Percentiles rank a stretch among this genome's conserved stretches.
These are phyloP conservation scores for Sebastes nivosus DNA, from an alignment of 2,797 vertebrate genomes.

Conservation along the genomic window DNA sequence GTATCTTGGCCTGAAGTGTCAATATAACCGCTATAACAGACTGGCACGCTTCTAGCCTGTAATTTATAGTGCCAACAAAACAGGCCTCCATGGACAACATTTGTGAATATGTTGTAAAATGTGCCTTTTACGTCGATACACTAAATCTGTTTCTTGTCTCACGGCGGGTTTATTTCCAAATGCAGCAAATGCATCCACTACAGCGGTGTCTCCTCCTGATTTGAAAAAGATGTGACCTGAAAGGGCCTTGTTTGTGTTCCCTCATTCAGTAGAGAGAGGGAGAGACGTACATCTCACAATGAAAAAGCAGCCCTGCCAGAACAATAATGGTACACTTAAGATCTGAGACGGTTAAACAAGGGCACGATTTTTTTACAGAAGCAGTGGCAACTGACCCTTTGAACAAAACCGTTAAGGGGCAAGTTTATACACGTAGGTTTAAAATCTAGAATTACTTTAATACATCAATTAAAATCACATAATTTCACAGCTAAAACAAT, in stretches of 20 bases:
- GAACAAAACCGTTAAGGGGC: background rate
- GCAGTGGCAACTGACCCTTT: background rate
- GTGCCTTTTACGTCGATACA: constrained; percentile 6
- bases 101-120: constrained; percentile 30
- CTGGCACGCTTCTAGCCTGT: constrained; percentile 27
- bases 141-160: constrained; percentile 15
- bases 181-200: constrained; percentile 23
- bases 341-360: constrained; percentile 19
- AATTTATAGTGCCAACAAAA: constrained; percentile 58
- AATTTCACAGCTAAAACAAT: background rate
- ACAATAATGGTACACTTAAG: constrained; percentile 21
- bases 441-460: background rate
- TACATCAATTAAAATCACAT: background rate
- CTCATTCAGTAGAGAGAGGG: constrained; percentile 44
- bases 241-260: constrained; percentile 61
- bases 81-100: constrained; percentile 2
- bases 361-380: background rate
- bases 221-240: constrained; percentile 73
- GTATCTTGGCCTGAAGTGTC: constrained; percentile 52
- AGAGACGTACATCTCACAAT: constrained; percentile 41
- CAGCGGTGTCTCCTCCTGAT: constrained; percentile 44
- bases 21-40: constrained; percentile 30
- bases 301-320: constrained; percentile 41
- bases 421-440: background rate
- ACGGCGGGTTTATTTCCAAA: constrained; percentile 51